Evolutionary conservation across 2,888 invertebrate species (phyloP), one percentile per base, ranked within the genome.

Genomic region (Lymantria dispar): DNA sequence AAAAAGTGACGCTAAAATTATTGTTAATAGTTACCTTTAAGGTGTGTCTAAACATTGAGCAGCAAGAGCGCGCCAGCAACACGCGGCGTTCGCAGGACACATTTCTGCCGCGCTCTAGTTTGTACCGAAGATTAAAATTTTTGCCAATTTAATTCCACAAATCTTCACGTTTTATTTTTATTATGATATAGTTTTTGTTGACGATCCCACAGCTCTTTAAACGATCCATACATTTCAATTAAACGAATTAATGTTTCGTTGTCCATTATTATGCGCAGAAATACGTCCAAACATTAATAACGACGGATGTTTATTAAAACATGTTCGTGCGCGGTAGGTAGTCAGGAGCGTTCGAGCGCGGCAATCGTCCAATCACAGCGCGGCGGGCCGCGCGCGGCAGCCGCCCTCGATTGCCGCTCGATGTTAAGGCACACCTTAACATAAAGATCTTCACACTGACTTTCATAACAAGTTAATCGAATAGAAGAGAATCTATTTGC

Each of bases 291-390:
- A 40, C 39, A 40, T 15, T 3, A 39, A 11, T 10, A 46, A 13
- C 7, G 14, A 11, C 29, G 30, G 40, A 46, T 2, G 10, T 31
- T 31, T n/a, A 9, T 9, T 1, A 9, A 45, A 14, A 1, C 36
- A 11, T 22, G 37, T 45, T 45, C 12, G 47, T 37, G 22, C 47
- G 48, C 55, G 58, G 52, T 51, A 53, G 45, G 49, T 51, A 52
- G 45, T 50, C 43, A 37, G 45, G 47, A 43, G 36, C 45, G 43
- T 51, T 50, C 58, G 56, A 49, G 49, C 52, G 56, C 56, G 52
- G 57, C 52, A 52, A 29, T 40, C 54, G 51, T 46, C 48, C 33
- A 48, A n/a, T n/a, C n/a, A n/a, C n/a, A n/a, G n/a, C n/a, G n/a
- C n/a, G n/a, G n/a, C n/a, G n/a, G n/a, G n/a, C n/a, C n/a, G n/a